Percentiles rank a stretch among this genome's conserved stretches.
These are phyloP conservation scores for Myotis pilosus DNA, from an alignment of 2,797 vertebrate species.

Conservation along the genomic window DNA sequence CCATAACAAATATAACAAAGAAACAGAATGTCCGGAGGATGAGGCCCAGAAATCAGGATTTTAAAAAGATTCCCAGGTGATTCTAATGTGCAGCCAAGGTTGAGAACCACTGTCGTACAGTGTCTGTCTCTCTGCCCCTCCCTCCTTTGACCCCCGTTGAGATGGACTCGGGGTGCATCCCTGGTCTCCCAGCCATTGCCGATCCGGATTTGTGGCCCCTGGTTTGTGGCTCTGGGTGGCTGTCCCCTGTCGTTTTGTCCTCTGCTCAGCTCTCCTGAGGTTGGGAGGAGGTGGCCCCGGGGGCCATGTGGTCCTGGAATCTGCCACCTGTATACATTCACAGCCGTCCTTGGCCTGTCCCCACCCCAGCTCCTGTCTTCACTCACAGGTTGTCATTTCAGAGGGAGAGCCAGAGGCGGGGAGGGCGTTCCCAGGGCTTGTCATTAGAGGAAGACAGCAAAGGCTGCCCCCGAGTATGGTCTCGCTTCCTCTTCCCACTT, in stretches of 20 bases:
- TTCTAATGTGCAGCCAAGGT: too few species aligned
- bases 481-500: accelerated
- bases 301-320: background rate
- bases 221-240: background rate
- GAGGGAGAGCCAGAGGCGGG: background rate
- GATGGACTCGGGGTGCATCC: background rate
- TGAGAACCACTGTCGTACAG: too few species aligned
- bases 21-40: too few species aligned
- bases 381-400: background rate
- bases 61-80: too few species aligned
- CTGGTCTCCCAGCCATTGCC: background rate
- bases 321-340: accelerated
- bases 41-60: too few species aligned
- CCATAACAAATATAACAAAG: too few species aligned
- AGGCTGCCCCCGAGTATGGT: background rate
- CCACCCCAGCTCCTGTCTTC: background rate
- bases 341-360: background rate
- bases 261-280: background rate
- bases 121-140: background rate
- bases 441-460: background rate
- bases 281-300: background rate
- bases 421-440: accelerated
- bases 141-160: accelerated
- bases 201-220: background rate
- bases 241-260: background rate